phyloP scores from a whole-genome alignment of 2,888 invertebrate species.

The Synanthedon myopaeformis region DNA sequence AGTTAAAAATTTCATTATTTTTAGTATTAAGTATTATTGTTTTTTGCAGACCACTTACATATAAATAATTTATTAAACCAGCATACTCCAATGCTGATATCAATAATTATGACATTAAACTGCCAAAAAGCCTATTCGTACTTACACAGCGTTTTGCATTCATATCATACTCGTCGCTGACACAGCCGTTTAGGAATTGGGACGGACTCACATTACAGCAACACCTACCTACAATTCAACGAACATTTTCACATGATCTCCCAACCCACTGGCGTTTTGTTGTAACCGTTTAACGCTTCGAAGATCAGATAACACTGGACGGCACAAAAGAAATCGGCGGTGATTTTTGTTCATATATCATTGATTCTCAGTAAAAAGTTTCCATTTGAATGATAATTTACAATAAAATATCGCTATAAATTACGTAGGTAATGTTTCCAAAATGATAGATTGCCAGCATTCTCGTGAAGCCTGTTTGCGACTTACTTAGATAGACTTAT shows the following conservation, averaged over 20 bases:
- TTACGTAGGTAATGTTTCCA: background rate
- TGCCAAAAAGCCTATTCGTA: slow-evolving; percentile 5
- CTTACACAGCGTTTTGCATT: slow-evolving; percentile 12
- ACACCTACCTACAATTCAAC: slow-evolving; percentile 8
- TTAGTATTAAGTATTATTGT: too few relatives aligned
- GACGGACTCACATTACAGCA: slow-evolving; percentile 13
- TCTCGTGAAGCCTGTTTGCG: background rate
- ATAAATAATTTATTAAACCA: too few relatives aligned
- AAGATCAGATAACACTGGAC: background rate
- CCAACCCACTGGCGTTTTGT: background rate
- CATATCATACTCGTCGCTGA: slow-evolving; percentile 18
- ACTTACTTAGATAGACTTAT: background rate
- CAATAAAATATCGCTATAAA: background rate
- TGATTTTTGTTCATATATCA: background rate
- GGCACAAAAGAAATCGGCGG: background rate
- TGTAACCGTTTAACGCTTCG: background rate
- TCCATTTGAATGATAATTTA: background rate
- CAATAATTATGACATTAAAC: too few relatives aligned
- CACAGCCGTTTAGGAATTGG: slow-evolving; percentile 16
- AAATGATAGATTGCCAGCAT: background rate
- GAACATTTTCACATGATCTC: slow-evolving; percentile 13
- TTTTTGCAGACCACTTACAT: too few relatives aligned
- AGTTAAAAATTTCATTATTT: too few relatives aligned
- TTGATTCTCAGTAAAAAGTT: background rate
- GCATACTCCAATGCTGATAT: too few relatives aligned